Conservation (phyloP, 2,888 invertebrate genomes). For the Andrena trimmerana region DNA sequence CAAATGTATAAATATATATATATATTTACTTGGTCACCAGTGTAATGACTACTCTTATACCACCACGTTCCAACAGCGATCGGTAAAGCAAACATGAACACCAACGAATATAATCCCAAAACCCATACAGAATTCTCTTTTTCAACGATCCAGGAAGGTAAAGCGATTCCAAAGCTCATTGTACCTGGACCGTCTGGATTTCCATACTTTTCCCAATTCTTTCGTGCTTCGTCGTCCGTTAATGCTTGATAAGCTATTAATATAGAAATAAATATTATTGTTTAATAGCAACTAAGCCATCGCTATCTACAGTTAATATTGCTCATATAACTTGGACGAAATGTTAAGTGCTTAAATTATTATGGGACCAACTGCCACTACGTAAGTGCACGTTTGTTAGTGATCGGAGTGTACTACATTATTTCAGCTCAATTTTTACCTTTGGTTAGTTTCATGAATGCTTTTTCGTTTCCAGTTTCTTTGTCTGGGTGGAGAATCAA, state of each 20-base stretch:
- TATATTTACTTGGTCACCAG: slow-evolving; percentile 93
- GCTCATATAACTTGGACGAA: slow-evolving; percentile 6
- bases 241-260: slow-evolving; percentile 90
- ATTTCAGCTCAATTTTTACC: slow-evolving; percentile 86
- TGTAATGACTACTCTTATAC: slow-evolving; percentile 98
- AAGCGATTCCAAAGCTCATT: slow-evolving; percentile 99
- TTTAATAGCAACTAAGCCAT: slow-evolving; percentile 18
- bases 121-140: slow-evolving; percentile 99
- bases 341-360: slow-evolving; percentile 31
- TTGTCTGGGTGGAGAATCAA: slow-evolving; percentile 98
- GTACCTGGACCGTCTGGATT: slow-evolving; percentile 99
- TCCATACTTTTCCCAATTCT: slow-evolving; percentile 99
- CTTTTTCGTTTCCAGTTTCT: slow-evolving; percentile 98
- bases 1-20: neutral
- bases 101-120: slow-evolving; percentile 96
- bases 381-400: slow-evolving; percentile 15
- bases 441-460: slow-evolving; percentile 99
- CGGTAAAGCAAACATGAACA: slow-evolving; percentile 99
- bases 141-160: slow-evolving; percentile 99
- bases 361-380: slow-evolving; percentile 29
- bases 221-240: slow-evolving; percentile 98
- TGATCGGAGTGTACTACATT: slow-evolving; percentile 6
- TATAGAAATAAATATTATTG: slow-evolving; percentile 31
- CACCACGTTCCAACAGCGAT: slow-evolving; percentile 98
- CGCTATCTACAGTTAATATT: slow-evolving; percentile 32